These are phyloP conservation scores for Tapirus indicus DNA, from an alignment of 2,797 vertebrate species.

Conservation along the genomic window DNA sequence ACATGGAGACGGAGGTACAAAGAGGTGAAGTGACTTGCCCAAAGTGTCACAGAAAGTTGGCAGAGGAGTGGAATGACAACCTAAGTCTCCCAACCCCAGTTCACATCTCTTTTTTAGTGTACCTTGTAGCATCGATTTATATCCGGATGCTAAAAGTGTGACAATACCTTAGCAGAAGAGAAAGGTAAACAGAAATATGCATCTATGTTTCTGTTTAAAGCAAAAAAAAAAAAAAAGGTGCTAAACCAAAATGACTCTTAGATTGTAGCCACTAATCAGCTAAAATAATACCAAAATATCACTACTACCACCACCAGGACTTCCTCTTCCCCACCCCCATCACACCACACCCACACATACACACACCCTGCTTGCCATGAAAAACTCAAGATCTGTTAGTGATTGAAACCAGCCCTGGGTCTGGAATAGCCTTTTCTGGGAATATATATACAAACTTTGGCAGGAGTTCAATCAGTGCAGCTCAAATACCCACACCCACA, in stretches of 20 bases:
- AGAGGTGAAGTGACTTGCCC: background rate
- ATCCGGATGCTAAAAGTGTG: background rate
- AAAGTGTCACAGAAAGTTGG: background rate
- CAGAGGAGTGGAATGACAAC: background rate
- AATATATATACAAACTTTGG: slow-evolving; percentile 78
- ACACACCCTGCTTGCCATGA: background rate
- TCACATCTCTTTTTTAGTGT: background rate
- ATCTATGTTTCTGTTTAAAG: slow-evolving; percentile 32
- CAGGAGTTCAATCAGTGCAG: slow-evolving; percentile 74
- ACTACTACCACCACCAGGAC: background rate
- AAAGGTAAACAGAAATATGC: background rate
- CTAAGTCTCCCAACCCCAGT: background rate
- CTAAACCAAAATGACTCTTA: slow-evolving; percentile 24
- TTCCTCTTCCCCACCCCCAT: background rate
- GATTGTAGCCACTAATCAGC: slow-evolving; percentile 21
- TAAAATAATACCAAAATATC: slow-evolving; percentile 50
- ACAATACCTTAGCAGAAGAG: background rate
- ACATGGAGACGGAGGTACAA: background rate
- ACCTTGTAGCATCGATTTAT: background rate
- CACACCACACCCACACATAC: background rate
- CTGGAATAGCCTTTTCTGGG: slow-evolving; percentile 76
- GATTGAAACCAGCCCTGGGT: slow-evolving; percentile 67
- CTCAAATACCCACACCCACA: slow-evolving; percentile 70
- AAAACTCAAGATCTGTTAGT: slow-evolving; percentile 63
- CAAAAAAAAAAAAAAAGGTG: background rate